These are phyloP conservation scores for Spilosoma lubricipeda DNA, from an alignment of 2,888 invertebrate species.

Conservation along the genomic window DNA sequence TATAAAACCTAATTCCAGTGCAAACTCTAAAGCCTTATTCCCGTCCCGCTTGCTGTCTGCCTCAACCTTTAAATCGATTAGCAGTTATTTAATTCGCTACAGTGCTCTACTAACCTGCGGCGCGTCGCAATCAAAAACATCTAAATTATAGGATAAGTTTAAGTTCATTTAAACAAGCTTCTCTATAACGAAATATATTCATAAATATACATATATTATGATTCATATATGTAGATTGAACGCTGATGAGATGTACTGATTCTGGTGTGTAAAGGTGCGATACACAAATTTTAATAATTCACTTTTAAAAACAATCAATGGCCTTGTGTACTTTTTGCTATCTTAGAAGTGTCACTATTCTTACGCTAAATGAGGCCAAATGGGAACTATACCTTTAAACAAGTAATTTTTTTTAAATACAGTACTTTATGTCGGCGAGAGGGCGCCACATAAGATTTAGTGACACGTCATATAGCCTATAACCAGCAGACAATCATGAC, in stretches of 20 bases:
- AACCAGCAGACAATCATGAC: too few relatives aligned
- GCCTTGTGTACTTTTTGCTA: too few relatives aligned
- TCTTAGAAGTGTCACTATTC: too few relatives aligned
- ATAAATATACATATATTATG: background rate
- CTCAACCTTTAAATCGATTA: background rate
- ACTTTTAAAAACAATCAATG: too few relatives aligned
- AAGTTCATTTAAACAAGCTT: background rate
- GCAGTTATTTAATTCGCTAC: background rate
- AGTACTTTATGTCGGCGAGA: too few relatives aligned
- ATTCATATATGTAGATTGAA: background rate
- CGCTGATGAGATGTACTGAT: background rate
- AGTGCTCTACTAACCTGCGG: background rate
- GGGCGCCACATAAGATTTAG: too few relatives aligned
- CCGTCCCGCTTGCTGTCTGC: background rate
- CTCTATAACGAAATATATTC: background rate
- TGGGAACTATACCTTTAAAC: too few relatives aligned
- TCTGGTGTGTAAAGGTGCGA: background rate
- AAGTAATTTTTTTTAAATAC: too few relatives aligned
- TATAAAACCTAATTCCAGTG: too few relatives aligned
- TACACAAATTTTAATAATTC: background rate
- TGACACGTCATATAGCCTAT: too few relatives aligned
- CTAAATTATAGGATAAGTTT: background rate
- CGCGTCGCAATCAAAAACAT: background rate
- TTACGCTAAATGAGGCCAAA: too few relatives aligned
- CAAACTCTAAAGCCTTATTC: background rate